Evolutionary conservation across 2,797 vertebrate species (phyloP).

Genomic region (Phoebastria nigripes): DNA sequence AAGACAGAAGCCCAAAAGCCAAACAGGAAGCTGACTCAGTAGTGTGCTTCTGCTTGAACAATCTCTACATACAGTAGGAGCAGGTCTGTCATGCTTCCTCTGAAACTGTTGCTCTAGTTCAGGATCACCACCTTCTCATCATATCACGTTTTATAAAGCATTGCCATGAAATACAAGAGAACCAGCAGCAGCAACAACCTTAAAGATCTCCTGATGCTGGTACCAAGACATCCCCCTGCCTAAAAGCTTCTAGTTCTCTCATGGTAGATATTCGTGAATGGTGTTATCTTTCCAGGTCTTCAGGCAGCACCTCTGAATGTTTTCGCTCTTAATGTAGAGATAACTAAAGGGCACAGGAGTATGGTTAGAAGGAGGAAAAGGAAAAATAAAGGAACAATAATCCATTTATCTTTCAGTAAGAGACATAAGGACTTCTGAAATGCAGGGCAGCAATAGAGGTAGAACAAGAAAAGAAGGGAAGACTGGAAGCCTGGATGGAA

Average conservation of each 20-base stretch:
- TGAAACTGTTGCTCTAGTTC: not conserved
- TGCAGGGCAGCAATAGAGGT: accelerated
- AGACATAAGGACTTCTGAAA: not conserved
- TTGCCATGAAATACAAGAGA: not conserved
- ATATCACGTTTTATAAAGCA: not conserved
- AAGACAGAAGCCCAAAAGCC: not conserved
- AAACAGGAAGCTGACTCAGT: not conserved
- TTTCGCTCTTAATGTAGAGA: not conserved
- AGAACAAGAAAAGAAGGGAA: not conserved
- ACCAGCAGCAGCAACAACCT: not conserved
- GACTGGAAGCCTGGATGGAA: not conserved
- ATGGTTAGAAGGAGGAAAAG: not conserved
- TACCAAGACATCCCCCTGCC: accelerated
- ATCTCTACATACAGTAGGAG: too few relatives aligned
- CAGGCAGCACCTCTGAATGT: not conserved
- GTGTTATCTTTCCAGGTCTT: not conserved
- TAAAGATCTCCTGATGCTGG: not conserved
- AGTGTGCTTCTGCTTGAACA: not conserved
- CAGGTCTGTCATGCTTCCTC: not conserved
- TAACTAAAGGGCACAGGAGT: not conserved
- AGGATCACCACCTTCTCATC: not conserved
- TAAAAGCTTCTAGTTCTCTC: not conserved
- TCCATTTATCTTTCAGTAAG: not conserved
- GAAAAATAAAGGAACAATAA: not conserved
- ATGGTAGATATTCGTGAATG: not conserved